Evolutionary conservation across 2,113 vertebrate species (phyloP), one percentile per base, ranked within the genome.

Genomic region (Oreochromis tanganicae): DNA sequence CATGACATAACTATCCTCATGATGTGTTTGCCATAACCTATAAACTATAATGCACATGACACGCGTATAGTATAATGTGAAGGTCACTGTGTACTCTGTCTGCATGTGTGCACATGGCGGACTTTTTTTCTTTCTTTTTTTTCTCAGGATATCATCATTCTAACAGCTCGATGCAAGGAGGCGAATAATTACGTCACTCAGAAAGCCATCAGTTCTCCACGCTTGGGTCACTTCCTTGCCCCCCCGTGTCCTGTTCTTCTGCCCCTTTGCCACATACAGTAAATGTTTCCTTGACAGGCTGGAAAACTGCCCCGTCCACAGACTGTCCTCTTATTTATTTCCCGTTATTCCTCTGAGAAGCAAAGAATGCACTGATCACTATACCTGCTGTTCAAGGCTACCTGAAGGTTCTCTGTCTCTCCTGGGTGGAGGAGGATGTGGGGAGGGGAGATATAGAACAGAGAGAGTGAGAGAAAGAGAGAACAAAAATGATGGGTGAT

Each of bases 161-260:
- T 92, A 93, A 93, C 90, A 81, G 93, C 91, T 81, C 73, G 34
- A 92, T 12, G 88, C 93, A 94, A 80, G 90, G 90, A 94, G 90
- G 94, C 93, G 93, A 93, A 94, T 95, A 94, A 96, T 96, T 95
- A 94, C 89, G 94, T 95, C 95, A 96, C 94, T 95, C 94, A 94
- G 90, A 92, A 94, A 94, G 88, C 91, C 92, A 94, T 96, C 94
- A 94, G 94, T 95, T 94, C 94, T 95, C 94, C 93, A 94, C 81
- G 93, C 92, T 92, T 91, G 93, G 93, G 93, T 94, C 93, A 88
- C 89, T 93, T 88, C 81, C 91, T 84, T 83, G 87, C 56, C 81
- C 8, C 38, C 1, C n/a, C n/a, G n/a, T 38, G n/a, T 48, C 29
- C 75, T 85, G 21, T 90, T 79, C 81, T 63, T 75, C 57, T 75